Conservation (phyloP, 2,113 vertebrate genomes). For the Tachuris rubrigastra region DNA sequence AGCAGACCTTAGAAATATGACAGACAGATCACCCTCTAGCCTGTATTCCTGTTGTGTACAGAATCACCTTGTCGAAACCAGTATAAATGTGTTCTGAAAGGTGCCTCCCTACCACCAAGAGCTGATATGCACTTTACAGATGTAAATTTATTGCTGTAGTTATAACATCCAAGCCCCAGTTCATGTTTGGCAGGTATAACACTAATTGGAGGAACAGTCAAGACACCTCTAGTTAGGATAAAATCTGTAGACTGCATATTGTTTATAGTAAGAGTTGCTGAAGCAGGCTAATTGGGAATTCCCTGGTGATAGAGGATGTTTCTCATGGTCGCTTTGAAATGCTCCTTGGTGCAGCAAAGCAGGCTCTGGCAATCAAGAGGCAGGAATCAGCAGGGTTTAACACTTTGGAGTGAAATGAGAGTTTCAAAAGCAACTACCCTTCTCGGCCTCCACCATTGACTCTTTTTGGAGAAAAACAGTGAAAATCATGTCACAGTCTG, state of each 20-base stretch:
- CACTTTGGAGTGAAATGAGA: neutral
- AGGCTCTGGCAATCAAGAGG: neutral
- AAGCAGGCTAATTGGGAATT: slow-evolving; percentile 13
- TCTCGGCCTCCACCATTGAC: neutral
- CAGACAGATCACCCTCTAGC: neutral
- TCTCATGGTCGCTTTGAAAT: neutral
- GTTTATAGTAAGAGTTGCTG: neutral
- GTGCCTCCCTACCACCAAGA: neutral
- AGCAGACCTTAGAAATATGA: neutral
- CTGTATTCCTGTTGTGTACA: neutral
- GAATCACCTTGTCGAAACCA: neutral
- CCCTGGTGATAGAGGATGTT: neutral
- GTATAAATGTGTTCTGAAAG: neutral
- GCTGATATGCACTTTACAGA: neutral
- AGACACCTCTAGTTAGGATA: slow-evolving; percentile 20
- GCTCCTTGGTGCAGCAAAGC: neutral
- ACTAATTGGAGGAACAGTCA: neutral
- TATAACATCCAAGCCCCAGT: neutral
- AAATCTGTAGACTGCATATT: neutral
- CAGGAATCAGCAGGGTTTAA: neutral
- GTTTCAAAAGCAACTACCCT: neutral
- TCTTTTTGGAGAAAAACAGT: neutral
- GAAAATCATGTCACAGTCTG: neutral
- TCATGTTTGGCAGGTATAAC: neutral
- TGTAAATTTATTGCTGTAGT: neutral